Percentiles rank a stretch among this genome's conserved stretches.
These are phyloP conservation scores for Eulemur rufifrons DNA, from an alignment of 2,113 vertebrate genomes.

Conservation along the genomic window DNA sequence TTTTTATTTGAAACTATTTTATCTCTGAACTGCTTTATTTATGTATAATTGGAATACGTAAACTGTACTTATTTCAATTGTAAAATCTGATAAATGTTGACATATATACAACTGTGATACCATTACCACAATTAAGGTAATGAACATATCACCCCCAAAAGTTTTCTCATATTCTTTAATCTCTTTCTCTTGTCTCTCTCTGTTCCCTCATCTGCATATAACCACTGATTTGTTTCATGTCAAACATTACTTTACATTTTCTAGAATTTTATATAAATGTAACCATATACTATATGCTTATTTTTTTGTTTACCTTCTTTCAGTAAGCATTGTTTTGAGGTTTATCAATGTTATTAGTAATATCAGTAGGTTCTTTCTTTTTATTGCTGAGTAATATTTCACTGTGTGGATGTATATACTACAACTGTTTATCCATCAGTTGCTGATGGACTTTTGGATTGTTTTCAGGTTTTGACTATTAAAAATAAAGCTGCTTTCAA, in stretches of 20 bases:
- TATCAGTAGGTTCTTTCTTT: background rate
- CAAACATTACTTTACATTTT: background rate
- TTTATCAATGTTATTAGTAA: background rate
- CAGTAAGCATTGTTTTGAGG: background rate
- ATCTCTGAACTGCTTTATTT: background rate
- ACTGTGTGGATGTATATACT: background rate
- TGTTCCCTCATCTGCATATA: background rate
- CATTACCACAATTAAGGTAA: background rate
- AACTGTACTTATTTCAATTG: constrained; percentile 1
- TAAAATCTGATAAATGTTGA: background rate
- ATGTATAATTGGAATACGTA: background rate
- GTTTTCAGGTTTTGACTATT: background rate
- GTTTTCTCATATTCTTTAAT: background rate
- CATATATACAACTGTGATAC: background rate
- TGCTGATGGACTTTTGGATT: background rate
- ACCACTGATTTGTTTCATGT: constrained; percentile 21
- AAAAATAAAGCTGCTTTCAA: constrained; percentile 36
- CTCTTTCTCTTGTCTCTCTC: background rate
- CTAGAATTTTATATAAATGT: constrained; percentile 1
- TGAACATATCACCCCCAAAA: background rate
- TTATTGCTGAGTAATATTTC: background rate
- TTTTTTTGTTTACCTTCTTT: background rate
- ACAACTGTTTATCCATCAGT: background rate
- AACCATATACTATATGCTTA: background rate
- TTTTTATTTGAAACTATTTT: background rate